Evolutionary conservation across 2,888 invertebrate genomes (phyloP), one percentile per base, ranked within the genome.

Genomic region (Ptilodon capucinus): DNA sequence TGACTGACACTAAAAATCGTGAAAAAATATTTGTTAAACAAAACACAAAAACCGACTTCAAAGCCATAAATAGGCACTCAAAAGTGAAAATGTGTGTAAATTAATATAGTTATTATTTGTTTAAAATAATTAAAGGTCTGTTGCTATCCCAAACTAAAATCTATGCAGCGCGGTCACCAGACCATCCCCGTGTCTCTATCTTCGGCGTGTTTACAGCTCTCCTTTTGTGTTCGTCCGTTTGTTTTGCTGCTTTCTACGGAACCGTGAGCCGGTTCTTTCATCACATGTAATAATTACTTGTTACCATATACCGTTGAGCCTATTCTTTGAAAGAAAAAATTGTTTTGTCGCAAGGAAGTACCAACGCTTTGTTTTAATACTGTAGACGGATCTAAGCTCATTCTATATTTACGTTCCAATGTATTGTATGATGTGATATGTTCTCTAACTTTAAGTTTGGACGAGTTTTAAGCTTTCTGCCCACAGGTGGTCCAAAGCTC

Each of bases 211-310:
- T 59, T 52, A 49, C 49, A 40, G 16, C 48, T 52, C 50, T 52
- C 54, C 52, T 60, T 57, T 54, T 51, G 55, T 32, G 39, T 36
- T 16, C 43, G 58, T 57, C 35, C 11, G 68, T 64, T 64, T 64
- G 54, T 59, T 67, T 59, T 40, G 52, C 25, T 35, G 21, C 66
- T 66, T 66, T 66, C 66, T 64, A 64, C 38, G 19, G 42, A 54
- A 54, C 59, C 28, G 40, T n/a, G n/a, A n/a, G 28, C 41, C 43
- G 30, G 54, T 39, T 41, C 13, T 23, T 51, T 35, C 41, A 32
- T 28, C 42, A 11, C 14, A 6, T 16, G 25, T 19, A 25, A 54
- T 45, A 46, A 47, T 56, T 51, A 40, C 43, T 38, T 35, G 32
- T 40, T 39, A 42, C 19, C 46, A 9, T 39, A 17, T 48, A 43